Base-by-base conservation (phyloP, 2,797 vertebrate species). In the Cossypha caffra region DNA sequence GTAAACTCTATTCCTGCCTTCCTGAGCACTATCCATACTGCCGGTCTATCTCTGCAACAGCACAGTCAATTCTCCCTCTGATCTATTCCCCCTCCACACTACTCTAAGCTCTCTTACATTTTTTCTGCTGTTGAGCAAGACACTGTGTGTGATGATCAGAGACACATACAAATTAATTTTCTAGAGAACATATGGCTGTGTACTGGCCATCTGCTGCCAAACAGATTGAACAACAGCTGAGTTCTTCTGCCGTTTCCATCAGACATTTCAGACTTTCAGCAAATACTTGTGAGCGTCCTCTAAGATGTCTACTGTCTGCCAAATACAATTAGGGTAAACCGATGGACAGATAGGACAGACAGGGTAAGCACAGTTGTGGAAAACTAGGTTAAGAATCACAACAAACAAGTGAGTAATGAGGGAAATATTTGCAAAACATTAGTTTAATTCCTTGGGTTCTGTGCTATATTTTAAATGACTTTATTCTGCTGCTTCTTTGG, bases 191-290 rank as follows among this genome's bases (percentile, higher is more conserved):
- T 87, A 63, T 52, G 90, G 51, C 87, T 83, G 47, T 86, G 38
- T 75, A 86, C 68, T 28, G 64, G 55, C 54, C 75, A 88, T 73
- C 50, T 83, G 95, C 91, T 82, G 93, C 95, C 91, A 93, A 89
- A 97, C 85, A 95, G 89, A 92, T 54, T 94, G 86, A 93, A 94
- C 83, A 96, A 93, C 90, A 95, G 93, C 95, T 95, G 95, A 96
- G 47, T 80, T 88, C 62, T 83, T 78, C 84, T 86, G 33, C 29
- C 0, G 0, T 68, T 94, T 93, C 90, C 85, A 88, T 88, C 64
- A 95, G 89, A 90, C 76, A 75, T 88, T 94, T 95, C 87, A 86
- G 61, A 86, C 80, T 95, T 93, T 90, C 90, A 90, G 76, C 64
- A 95, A 97, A 86, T 95, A 89, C 64, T 61, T 88, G 47, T 90